Evolutionary conservation across 1,140 invertebrate genomes (phyloP).

Genomic region (Stratiolaelaps scimitus): DNA sequence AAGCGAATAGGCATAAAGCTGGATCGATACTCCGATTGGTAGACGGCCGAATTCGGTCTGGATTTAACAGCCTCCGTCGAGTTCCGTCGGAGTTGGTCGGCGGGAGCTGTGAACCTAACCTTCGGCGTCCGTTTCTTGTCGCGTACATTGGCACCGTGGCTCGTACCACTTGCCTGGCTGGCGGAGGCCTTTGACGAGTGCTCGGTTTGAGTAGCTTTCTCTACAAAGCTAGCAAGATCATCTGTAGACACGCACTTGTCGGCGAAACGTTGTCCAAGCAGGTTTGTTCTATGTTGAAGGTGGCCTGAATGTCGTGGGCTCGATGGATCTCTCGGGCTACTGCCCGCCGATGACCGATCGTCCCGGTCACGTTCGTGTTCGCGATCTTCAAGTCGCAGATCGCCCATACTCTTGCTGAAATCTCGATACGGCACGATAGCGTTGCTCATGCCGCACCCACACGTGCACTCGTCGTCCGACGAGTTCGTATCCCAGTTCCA

Average conservation of each 20-base stretch:
- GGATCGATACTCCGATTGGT: constrained; percentile 9
- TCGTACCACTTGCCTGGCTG: no score
- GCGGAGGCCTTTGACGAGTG: background rate
- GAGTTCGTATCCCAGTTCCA: constrained; percentile 25
- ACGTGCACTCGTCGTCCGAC: constrained; percentile 20
- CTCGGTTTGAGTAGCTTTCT: constrained; percentile 21
- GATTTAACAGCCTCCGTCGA: constrained; percentile 24
- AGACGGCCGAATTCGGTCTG: constrained; percentile 25
- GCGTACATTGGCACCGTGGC: background rate
- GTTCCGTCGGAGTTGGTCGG: constrained; percentile 9
- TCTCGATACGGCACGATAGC: background rate
- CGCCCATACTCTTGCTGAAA: constrained; percentile 18
- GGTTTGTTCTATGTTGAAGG: no score
- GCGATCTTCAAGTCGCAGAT: background rate
- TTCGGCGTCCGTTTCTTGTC: constrained; percentile 25
- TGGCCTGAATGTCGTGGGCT: background rate
- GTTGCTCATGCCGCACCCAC: constrained; percentile 4
- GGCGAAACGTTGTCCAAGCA: constrained; percentile 1
- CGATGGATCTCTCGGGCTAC: constrained; percentile 3
- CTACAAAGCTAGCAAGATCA: constrained; percentile 15
- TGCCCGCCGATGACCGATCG: constrained; percentile 9
- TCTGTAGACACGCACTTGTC: constrained; percentile 26
- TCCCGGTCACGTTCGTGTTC: background rate
- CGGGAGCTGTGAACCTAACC: constrained; percentile 28
- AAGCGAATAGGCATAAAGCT: constrained; percentile 18